A percentile compares a stretch with the other conserved stretches of the same genome.
Conservation (phyloP, 2,888 invertebrate species). For the Rotaria magnacalcarata region DNA sequence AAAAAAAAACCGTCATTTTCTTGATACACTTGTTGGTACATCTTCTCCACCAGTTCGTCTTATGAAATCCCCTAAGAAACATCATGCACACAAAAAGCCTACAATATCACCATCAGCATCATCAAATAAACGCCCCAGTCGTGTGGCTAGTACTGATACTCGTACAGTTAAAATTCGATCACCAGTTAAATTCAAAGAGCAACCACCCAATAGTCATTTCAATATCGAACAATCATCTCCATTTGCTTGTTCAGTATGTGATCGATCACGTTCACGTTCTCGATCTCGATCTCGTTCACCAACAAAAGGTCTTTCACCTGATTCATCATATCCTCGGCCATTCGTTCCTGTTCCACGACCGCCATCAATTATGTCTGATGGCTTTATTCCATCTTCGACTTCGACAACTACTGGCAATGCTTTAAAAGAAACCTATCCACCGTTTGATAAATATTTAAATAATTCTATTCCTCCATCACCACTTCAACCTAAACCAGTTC, state of each 20-base stretch:
- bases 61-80: neutral
- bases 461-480: neutral
- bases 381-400: slow-evolving; percentile 1
- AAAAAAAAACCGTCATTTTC: neutral
- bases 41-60: neutral
- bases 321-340: slow-evolving; percentile 1
- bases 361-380: slow-evolving; percentile 1
- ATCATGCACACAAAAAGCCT: neutral
- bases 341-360: slow-evolving; percentile 24
- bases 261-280: slow-evolving; percentile 14
- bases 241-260: slow-evolving; percentile 9
- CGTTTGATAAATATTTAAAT: slow-evolving; percentile 35
- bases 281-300: neutral
- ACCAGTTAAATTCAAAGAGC: neutral
- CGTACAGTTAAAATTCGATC: neutral
- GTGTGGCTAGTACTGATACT: neutral
- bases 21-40: slow-evolving; percentile 13
- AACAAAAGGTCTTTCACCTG: neutral
- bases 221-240: neutral
- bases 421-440: neutral
- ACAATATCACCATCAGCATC: neutral
- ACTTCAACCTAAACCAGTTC: neutral
- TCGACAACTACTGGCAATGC: neutral
- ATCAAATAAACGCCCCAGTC: neutral
- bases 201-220: neutral